phyloP scores from a whole-genome alignment of 2,797 vertebrate genomes.

The Pogoniulus pusillus region DNA sequence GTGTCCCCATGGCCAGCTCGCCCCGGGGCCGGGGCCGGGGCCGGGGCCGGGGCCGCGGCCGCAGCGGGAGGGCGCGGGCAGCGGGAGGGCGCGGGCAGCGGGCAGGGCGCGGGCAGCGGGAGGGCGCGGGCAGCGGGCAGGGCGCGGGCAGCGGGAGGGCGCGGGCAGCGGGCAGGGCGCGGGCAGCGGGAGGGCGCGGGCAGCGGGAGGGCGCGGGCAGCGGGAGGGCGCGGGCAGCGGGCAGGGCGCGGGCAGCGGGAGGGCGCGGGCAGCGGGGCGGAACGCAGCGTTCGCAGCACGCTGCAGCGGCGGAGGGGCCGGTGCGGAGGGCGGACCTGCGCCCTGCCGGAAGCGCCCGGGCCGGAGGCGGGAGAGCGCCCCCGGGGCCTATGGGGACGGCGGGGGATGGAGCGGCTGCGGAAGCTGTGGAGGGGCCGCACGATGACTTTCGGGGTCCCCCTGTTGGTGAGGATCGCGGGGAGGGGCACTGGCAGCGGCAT shows the following conservation, averaged over 20 bases:
- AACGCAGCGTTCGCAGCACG: not conserved
- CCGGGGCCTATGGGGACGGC: not conserved
- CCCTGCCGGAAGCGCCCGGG: not conserved
- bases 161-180: too few relatives aligned
- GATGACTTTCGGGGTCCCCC: conserved; percentile 73
- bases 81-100: not conserved
- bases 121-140: too few relatives aligned
- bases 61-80: not conserved
- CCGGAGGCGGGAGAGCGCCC: not conserved
- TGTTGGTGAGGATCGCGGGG: conserved; percentile 69
- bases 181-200: too few relatives aligned
- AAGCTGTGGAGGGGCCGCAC: conserved; percentile 63
- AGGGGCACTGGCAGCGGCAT: not conserved
- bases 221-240: too few relatives aligned
- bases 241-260: fast-evolving
- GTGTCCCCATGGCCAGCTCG: not conserved
- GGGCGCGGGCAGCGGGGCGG: not conserved
- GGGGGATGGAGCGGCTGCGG: not conserved
- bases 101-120: fast-evolving
- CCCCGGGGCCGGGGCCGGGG: too few relatives aligned
- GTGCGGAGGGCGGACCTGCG: not conserved
- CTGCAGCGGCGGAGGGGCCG: not conserved
- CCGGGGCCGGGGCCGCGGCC: too few relatives aligned
- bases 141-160: fast-evolving
- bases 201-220: too few relatives aligned